Conservation (phyloP, 2,113 vertebrate genomes). For the Lepus americanus region DNA sequence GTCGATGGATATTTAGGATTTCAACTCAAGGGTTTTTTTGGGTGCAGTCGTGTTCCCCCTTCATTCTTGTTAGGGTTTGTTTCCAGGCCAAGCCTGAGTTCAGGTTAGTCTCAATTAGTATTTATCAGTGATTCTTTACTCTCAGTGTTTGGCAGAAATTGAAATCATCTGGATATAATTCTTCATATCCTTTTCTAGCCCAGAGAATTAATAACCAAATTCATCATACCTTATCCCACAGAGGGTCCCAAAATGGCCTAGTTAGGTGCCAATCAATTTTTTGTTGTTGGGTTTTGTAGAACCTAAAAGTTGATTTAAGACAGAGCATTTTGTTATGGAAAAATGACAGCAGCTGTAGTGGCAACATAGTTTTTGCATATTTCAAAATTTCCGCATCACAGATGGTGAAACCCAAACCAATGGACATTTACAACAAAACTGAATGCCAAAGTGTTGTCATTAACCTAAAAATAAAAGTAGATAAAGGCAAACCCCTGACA, state of each 20-base stretch:
- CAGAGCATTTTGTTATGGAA: neutral
- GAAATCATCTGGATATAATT: neutral
- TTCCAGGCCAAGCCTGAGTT: neutral
- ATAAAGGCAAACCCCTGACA: neutral
- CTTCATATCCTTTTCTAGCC: neutral
- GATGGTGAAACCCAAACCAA: conserved; percentile 50
- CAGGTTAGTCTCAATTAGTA: neutral
- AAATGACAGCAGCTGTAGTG: neutral
- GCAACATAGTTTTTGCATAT: neutral
- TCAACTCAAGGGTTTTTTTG: neutral
- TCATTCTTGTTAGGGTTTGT: neutral
- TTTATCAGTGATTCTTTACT: neutral
- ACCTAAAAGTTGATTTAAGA: neutral
- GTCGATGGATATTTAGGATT: neutral
- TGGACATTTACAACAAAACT: neutral
- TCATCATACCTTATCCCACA: neutral
- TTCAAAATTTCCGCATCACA: conserved; percentile 18
- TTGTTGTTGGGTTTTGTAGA: neutral
- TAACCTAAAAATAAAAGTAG: conserved; percentile 47
- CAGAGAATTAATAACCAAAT: neutral
- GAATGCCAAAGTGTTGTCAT: neutral
- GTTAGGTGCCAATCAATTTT: neutral
- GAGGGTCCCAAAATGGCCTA: neutral
- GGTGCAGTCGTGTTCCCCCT: neutral
- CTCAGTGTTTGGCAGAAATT: neutral